These are phyloP conservation scores for Agonum fuliginosum DNA, from an alignment of 2,888 invertebrate species.

Conservation along the genomic window DNA sequence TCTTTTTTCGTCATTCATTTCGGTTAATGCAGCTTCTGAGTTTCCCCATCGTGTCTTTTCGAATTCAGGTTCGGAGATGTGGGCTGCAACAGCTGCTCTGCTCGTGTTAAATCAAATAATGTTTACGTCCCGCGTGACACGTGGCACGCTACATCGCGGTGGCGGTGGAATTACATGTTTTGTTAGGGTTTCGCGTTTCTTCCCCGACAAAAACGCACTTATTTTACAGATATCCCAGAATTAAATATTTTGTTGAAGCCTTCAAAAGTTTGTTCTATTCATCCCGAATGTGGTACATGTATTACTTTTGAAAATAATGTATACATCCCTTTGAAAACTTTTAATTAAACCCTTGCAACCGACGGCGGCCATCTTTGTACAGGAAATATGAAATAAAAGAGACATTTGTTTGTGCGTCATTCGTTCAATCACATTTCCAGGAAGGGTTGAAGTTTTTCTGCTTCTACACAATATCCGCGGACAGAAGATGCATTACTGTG, in stretches of 20 bases:
- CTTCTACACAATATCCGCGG: conserved; percentile 12
- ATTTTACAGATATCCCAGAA: too few species aligned
- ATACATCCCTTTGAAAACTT: neutral
- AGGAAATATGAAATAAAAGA: neutral
- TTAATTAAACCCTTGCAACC: neutral
- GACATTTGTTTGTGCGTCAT: conserved; percentile 7
- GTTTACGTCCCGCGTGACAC: conserved; percentile 11
- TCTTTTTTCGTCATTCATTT: too few species aligned
- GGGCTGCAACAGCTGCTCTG: conserved; percentile 20
- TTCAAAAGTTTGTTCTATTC: too few species aligned
- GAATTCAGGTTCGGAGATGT: neutral
- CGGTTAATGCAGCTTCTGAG: too few species aligned
- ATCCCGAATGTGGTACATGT: too few species aligned
- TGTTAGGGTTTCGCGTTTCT: neutral
- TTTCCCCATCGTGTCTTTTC: conserved; percentile 4
- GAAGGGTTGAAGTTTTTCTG: conserved; percentile 29
- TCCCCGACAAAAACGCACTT: too few species aligned
- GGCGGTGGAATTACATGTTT: conserved; percentile 6
- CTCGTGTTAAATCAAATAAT: conserved; percentile 44
- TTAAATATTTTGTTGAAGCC: too few species aligned
- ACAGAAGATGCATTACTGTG: conserved; percentile 58
- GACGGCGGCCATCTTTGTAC: neutral
- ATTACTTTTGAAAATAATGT: too few species aligned
- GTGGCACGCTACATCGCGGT: neutral
- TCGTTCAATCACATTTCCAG: conserved; percentile 2